Evolutionary conservation across 2,888 invertebrate species (phyloP), one percentile per base, ranked within the genome.

Genomic region (Trilocha varians): DNA sequence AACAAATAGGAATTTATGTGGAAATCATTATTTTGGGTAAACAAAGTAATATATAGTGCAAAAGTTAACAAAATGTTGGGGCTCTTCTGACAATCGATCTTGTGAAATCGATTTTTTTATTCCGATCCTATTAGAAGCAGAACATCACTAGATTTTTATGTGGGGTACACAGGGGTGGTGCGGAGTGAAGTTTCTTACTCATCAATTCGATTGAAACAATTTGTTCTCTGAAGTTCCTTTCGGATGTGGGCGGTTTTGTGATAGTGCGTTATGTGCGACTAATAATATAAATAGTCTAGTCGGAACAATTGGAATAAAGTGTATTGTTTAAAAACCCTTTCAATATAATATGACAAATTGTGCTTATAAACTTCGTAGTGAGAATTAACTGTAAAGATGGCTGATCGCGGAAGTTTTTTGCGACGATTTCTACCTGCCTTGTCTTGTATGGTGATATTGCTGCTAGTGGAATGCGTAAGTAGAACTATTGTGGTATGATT

Each of bases 391-490:
- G 64, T 49, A 47, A 54, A 64, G 61, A 79, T 79, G 78, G 70
- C 68, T 55, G 66, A 59, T 52, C 53, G 53, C 49, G 59, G 54
- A 55, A 59, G 55, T 50, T 53, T 59, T 53, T 53, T 62, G 49
- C 62, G 59, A 55, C 65, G 67, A 65, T 69, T 64, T 65, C 59
- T 76, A 55, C 61, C 61, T 49, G 51, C 61, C 57, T 50, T 74
- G 56, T 60, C 74, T 62, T 76, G 59, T 62, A 64, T 78, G 47
- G 62, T 77, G 48, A 48, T 75, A 49, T 53, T 77, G 54, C 65
- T 65, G 45, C 45, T 77, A 58, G 54, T 62, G 49, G 65, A 72
- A 73, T 65, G 75, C 62, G 78, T 79, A 70, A 78, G 78, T 78
- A 44, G 41, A 41, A 43, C 25, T 9, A 9, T 3, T 25, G 11